Percentiles rank a stretch among this genome's conserved stretches.
Evolutionary conservation across 92 coral and sea anemone species (phyloP).

Genomic region (Anthopleura xanthogrammica): DNA sequence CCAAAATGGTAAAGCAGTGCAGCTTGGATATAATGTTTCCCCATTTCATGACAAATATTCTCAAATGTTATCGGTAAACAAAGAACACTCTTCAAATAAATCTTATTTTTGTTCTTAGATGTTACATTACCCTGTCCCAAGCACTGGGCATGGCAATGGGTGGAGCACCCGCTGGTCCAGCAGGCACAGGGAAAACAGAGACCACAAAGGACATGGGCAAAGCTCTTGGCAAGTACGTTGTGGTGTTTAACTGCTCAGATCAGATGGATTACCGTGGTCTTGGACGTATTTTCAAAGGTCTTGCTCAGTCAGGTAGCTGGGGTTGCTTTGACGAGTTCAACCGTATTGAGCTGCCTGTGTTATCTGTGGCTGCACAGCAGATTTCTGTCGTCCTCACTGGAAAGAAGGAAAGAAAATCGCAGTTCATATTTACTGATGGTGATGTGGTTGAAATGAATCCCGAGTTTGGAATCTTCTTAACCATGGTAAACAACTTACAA

Average conservation of each 20-base stretch:
- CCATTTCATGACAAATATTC: too few relatives aligned
- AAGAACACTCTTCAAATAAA: too few relatives aligned
- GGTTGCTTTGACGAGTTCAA: constrained; percentile 99
- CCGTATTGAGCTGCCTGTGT: constrained; percentile 98
- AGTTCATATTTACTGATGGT: constrained; percentile 95
- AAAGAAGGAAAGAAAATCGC: constrained; percentile 88
- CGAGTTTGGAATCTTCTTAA: constrained; percentile 98
- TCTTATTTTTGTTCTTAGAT: constrained; percentile 24
- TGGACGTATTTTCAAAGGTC: constrained; percentile 97
- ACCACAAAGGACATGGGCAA: constrained; percentile 99
- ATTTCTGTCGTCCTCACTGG: constrained; percentile 96
- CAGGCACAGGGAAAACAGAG: constrained; percentile 99
- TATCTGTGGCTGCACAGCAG: constrained; percentile 99
- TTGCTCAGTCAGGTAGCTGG: constrained; percentile 99
- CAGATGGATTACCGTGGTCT: constrained; percentile 99
- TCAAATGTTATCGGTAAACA: too few relatives aligned
- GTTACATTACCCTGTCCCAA: constrained; percentile 98
- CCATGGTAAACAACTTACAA: constrained; percentile 68
- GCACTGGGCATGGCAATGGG: constrained; percentile 99
- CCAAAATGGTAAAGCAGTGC: too few relatives aligned
- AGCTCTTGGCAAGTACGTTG: constrained; percentile 97
- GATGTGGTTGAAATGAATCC: constrained; percentile 95
- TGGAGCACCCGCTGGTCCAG: constrained; percentile 99
- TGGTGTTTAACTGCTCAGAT: constrained; percentile 97
- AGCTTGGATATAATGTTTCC: too few relatives aligned